Evolutionary conservation across 2,888 invertebrate genomes (phyloP), one percentile per base, ranked within the genome.

Genomic region (Rosalia funebris): DNA sequence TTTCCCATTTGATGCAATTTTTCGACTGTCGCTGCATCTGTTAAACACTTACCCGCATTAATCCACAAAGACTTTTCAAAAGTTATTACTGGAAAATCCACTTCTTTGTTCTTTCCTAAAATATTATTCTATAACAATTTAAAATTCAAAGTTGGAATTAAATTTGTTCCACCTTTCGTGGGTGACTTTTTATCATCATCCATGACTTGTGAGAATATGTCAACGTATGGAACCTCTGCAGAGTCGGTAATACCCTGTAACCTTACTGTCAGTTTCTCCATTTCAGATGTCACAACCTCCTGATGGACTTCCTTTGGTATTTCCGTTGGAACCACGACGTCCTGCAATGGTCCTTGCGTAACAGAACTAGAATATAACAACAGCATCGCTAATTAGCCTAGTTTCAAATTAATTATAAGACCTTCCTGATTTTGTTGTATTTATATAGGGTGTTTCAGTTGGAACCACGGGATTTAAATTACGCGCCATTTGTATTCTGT

Each of bases 281-380:
- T 62, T 25, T 73, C 74, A 0, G 59, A 55, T 12, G 71, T 72
- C 37, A 77, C 42, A 9, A 69, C 65, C 37, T 72, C 73, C 7
- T 69, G 67, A 53, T 76, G 75, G 3, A 78, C 62, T 4, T 72
- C 65, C 12, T 70, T 63, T 0, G 77, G 61, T 15, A 73, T 57
- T 5, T 66, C 63, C 0, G 59, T 63, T 3, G 80, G 80, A 11
- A 81, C 71, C 0, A 81, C 76, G 0, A 80, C 73, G 53, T 81
- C 80, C 48, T 79, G 75, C 11, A 80, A 56, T 3, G 78, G 79
- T n/a, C 75, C 75, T 1, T 77, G 77, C 1, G 77, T 76, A 7
- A 76, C 76, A 1, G 80, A 76, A 67, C 77, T 78, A 25, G n/a
- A n/a, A n/a, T n/a, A n/a, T n/a, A n/a, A n/a, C n/a, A n/a, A n/a